Base-by-base conservation (phyloP, 1,140 invertebrate species). In the Drosophila arawakana region DNA sequence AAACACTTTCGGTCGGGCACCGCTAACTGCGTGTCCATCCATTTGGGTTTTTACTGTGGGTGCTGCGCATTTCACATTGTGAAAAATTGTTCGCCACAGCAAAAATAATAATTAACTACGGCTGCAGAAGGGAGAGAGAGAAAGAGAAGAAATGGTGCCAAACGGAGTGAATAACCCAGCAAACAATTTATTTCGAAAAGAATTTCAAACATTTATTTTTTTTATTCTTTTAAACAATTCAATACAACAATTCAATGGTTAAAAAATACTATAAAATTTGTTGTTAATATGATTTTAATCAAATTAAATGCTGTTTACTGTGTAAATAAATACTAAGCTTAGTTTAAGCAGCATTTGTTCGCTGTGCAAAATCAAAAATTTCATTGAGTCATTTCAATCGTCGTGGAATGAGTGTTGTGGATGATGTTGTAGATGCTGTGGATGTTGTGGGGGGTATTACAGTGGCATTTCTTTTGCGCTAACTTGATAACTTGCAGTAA, bases 351-450 rank as follows among this genome's bases (percentile, higher is more conserved):
- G 34, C 34, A 69, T 60, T 73, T 79, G 57, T 46, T 57, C 34
- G 60, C 66, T 71, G 60, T 39, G 76, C 43, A 55, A 52, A 72
- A 54, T 35, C 13, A 41, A 0, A 46, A 50, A 50, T 82, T 80
- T 65, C 58, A 84, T 84, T 84, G 77, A 82, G 80, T 82, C 75
- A 82, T 59, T 30, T 72, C 60, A 57, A 59, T 63, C 46, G 60
- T 44, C 35, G 7, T 37, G 35, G 54, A 50, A 55, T 39, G 60
- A 39, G 39, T 37, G 15, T 18, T 58, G 41, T 43, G 18, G 55
- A 44, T 55, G 49, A 15, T 30, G 30, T n/a, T 54, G 50, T 15
- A 11, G 50, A 35, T 55, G 49, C 9, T n/a, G 30, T 11, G 8
- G 21, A 4, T 35, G 37, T 3, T n/a, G 18, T 13, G 47, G 47